A percentile compares a stretch with the other conserved stretches of the same genome.
phyloP scores from a whole-genome alignment of 2,888 invertebrate species.

The Cephus rjabovi region DNA sequence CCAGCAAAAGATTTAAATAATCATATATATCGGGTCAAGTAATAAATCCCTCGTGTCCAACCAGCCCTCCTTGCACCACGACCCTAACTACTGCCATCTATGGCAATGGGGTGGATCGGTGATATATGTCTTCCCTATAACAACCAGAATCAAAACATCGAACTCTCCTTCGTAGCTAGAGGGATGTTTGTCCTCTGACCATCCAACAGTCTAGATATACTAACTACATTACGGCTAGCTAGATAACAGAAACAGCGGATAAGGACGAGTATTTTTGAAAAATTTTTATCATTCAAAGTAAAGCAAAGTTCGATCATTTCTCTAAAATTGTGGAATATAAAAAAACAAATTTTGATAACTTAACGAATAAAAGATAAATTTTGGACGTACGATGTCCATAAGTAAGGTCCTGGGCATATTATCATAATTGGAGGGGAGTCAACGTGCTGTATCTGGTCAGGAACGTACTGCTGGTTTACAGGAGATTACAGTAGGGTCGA shows the following conservation, averaged over 20 bases:
- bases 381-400: neutral
- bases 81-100: slow-evolving; percentile 55
- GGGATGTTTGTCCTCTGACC: slow-evolving; percentile 46
- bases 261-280: neutral
- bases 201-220: slow-evolving; percentile 26
- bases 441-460: slow-evolving; percentile 64
- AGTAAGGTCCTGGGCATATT: slow-evolving; percentile 20
- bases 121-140: slow-evolving; percentile 64
- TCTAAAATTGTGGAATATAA: neutral
- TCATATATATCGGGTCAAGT: slow-evolving; percentile 47
- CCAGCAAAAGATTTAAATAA: slow-evolving; percentile 49
- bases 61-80: slow-evolving; percentile 37
- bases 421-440: slow-evolving; percentile 42
- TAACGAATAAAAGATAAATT: neutral
- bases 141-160: slow-evolving; percentile 63
- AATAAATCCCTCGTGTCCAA: slow-evolving; percentile 57
- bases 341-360: neutral
- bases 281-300: neutral
- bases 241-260: neutral
- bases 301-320: neutral
- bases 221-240: neutral
- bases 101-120: slow-evolving; percentile 51
- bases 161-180: slow-evolving; percentile 30
- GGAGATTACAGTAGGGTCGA: slow-evolving; percentile 52
- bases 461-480: slow-evolving; percentile 35